These are phyloP conservation scores for Bruchidius siliquastri DNA, from an alignment of 2,888 invertebrate species.

Conservation along the genomic window DNA sequence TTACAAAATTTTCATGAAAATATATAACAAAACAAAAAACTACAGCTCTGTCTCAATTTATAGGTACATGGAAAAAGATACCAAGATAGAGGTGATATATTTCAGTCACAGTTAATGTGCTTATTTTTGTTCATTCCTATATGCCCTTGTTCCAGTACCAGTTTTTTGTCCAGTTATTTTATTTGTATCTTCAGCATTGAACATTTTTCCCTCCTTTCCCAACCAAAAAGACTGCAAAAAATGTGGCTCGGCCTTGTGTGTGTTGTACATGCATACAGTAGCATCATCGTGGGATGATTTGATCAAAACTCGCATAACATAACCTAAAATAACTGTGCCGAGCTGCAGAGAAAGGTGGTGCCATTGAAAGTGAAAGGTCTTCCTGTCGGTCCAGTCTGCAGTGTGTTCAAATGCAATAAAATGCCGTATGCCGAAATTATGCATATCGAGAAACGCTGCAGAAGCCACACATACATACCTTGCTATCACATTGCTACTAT, in stretches of 20 bases:
- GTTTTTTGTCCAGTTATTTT: too few relatives aligned
- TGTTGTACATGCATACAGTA: not conserved
- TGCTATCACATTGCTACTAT: constrained; percentile 33
- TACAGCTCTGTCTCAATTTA: too few relatives aligned
- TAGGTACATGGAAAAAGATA: too few relatives aligned
- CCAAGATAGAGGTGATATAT: too few relatives aligned
- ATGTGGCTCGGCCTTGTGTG: not conserved
- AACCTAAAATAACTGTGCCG: constrained; percentile 15
- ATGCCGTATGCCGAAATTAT: not conserved
- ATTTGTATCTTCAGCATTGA: too few relatives aligned
- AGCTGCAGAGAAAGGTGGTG: constrained; percentile 34
- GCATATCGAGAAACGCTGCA: constrained; percentile 30
- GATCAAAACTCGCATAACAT: not conserved
- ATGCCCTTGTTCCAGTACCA: too few relatives aligned
- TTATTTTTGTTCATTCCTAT: too few relatives aligned
- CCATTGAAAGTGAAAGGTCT: constrained; percentile 38
- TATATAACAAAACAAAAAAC: too few relatives aligned
- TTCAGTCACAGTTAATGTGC: too few relatives aligned
- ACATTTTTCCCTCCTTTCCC: too few relatives aligned
- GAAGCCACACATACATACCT: constrained; percentile 26
- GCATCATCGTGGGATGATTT: not conserved
- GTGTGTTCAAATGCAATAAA: not conserved
- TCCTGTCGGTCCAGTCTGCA: constrained; percentile 40
- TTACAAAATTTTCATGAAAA: too few relatives aligned
- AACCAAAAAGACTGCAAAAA: not conserved